Base-by-base conservation (phyloP, 2,797 vertebrate species). In the Poeciliopsis paucimaculata region DNA sequence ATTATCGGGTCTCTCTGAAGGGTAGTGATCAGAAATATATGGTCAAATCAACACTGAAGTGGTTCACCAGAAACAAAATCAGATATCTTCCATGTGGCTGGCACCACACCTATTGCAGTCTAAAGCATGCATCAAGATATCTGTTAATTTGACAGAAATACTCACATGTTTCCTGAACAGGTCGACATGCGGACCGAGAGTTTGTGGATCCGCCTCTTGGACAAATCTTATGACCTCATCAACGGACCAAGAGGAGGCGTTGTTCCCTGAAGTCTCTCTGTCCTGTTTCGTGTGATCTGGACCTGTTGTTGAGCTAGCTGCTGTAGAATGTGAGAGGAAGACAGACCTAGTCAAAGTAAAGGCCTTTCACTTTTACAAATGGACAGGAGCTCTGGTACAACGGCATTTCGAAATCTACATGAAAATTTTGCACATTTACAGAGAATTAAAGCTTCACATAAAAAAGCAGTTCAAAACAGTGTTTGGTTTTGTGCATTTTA, bases 101-200 rank as follows among this genome's bases (percentile, higher is more conserved):
- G 12, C 23, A 45, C 26, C 12, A 6, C 26, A 31, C 43, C 15
- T 45, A 23, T 15, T 23, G 13, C 11, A 39, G 13, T 10, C 39
- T 70, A 70, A 41, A 41, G 36, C 36, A n/a, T 5, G 39, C 41
- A 43, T n/a, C 5, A 28, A 28, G 41, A 10, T 12, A 45, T 71
- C 11, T 31, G 64, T 12, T 41, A 5, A 68, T 36, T 23, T 18
- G 26, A 51, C 46, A 15, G 0, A 84, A 82, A 80, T 82, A 95
- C 96, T 94, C 95, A 98, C 98, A 31, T 99, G 98, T 96, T 97
- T 97, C 91, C 96, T 96, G 89, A 99, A 99, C 90, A 99, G 97
- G 64, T 99, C 97, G 0, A 97, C 95, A 6, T 99, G 97, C 5
- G 97, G 96, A 70, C 96, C 97, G 16, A 98, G 95, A 18, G 97